Base-by-base conservation (phyloP, 2,888 invertebrate genomes). In the Diarsia brunnea region DNA sequence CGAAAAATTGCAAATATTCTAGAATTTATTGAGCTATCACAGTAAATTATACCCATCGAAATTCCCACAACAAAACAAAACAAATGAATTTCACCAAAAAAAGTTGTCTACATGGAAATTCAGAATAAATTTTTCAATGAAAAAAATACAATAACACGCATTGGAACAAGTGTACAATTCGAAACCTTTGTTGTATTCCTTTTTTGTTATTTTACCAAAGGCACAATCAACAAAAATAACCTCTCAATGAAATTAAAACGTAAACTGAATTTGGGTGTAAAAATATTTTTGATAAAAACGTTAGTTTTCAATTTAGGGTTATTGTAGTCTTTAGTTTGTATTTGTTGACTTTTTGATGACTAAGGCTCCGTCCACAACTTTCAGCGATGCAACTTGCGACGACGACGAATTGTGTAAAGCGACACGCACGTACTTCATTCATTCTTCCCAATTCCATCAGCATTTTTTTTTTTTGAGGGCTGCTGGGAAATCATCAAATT, bases 161-260 rank as follows among this genome's bases (percentile, higher is more conserved):
- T 38, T 24, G 5, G 19, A 66, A 53, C 47, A 51, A 14, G 0
- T 7, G n/a, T 43, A 24, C 43, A 81, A 67, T 55, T 63, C 16
- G 11, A 45, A 63, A 14, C 43, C n/a, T 21, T 74, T 78, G 61
- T 67, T 47, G 1, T 47, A 14, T 47, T 27, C 2, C 10, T n/a
- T 43, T 58, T 63, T 65, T 65, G 3, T 51, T 60, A n/a, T 27
- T n/a, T 51, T 55, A 21, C 31, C 8, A 55, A 79, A 61, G 12
- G 10, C n/a, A 53, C 47, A 74, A 61, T 73, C 79, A 73, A 65
- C 31, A 24, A 1, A 19, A 1, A 19, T 24, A 60, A 21, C 14
- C 65, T 27, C 10, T 43, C 38, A 60, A 80, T 73, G 0, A 60
- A 73, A 65, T 78, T 79, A 72, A 73, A 66, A 66, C 27, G 47